Evolutionary conservation across 2,888 invertebrate genomes (phyloP).

Genomic region (Eupithecia exiguata): DNA sequence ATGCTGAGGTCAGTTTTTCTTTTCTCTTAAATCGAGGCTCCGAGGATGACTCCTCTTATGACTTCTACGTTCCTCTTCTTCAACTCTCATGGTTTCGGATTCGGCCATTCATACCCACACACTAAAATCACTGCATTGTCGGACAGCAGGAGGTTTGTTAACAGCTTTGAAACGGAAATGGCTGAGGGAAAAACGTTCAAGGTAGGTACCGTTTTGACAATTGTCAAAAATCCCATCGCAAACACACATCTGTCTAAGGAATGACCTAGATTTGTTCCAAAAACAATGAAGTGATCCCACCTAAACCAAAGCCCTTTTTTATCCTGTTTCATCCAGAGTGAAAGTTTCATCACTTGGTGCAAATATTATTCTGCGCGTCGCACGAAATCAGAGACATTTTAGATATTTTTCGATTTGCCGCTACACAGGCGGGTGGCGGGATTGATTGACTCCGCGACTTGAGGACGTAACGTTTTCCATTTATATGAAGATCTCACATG

Average conservation of each 20-base stretch:
- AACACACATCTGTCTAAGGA: no score
- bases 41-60: no score
- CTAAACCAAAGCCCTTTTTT: not conserved
- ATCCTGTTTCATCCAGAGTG: slow-evolving; percentile 16
- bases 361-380: slow-evolving; percentile 22
- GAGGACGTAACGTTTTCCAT: slow-evolving; percentile 69
- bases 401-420: slow-evolving; percentile 75
- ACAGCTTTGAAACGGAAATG: not conserved
- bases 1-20: not conserved
- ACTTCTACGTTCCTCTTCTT: no score
- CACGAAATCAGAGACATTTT: slow-evolving; percentile 63
- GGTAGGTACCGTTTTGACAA: not conserved
- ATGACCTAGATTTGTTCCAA: not conserved
- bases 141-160: not conserved
- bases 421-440: slow-evolving; percentile 68
- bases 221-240: not conserved
- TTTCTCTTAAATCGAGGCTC: no score
- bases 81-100: no score
- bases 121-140: no score
- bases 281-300: not conserved
- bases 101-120: no score
- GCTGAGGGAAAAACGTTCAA: not conserved
- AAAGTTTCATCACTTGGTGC: slow-evolving; percentile 5
- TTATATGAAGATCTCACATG: slow-evolving; percentile 73
- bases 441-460: slow-evolving; percentile 71